Conservation (phyloP, 2,797 vertebrate species). For the Prionace glauca region DNA sequence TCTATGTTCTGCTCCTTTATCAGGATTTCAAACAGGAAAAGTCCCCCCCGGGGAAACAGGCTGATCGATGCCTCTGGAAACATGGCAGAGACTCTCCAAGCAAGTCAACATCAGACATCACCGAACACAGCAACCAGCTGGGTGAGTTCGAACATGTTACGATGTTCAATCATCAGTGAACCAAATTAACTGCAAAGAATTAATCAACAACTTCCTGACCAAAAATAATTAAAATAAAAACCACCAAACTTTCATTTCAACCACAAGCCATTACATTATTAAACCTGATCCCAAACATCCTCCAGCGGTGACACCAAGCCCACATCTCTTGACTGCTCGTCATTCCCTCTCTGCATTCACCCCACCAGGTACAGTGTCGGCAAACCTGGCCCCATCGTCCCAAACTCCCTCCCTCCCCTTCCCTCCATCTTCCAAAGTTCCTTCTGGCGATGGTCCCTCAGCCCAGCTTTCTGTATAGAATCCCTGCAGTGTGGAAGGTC, state of each 20-base stretch:
- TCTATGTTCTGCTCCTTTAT: neutral
- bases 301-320: neutral
- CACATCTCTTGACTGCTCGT: neutral
- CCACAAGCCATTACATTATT: neutral
- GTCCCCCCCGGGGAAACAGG: neutral
- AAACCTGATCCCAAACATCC: neutral
- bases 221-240: neutral
- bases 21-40: neutral
- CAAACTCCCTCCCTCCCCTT: neutral
- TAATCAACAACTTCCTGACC: neutral
- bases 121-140: neutral
- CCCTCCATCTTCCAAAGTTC: neutral
- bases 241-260: neutral
- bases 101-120: neutral
- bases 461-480: too few species aligned
- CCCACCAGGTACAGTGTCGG: neutral
- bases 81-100: neutral
- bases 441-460: neutral
- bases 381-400: neutral
- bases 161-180: neutral
- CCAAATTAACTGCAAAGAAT: neutral
- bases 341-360: neutral
- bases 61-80: neutral
- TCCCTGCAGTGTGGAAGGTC: too few species aligned
- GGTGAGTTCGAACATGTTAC: neutral